Percentiles rank a stretch among this genome's conserved stretches.
Evolutionary conservation across 2,797 vertebrate species (phyloP).

Genomic region (Halcyon chelicuti): DNA sequence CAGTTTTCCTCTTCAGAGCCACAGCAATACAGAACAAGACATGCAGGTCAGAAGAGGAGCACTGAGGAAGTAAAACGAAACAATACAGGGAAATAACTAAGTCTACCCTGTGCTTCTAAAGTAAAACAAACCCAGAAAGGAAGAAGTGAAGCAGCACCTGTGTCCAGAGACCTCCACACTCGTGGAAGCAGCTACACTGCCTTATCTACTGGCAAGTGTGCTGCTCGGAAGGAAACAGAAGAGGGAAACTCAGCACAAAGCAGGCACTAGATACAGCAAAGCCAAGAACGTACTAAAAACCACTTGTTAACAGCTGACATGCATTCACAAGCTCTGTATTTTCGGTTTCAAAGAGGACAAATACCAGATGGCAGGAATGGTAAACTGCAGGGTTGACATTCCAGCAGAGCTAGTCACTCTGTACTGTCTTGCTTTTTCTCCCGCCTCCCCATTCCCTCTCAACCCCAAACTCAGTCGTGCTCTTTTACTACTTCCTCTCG

Average conservation of each 20-base stretch:
- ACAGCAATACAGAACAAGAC: constrained; percentile 79
- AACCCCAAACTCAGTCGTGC: constrained; percentile 82
- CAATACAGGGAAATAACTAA: constrained; percentile 39
- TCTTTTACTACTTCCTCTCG: constrained; percentile 94
- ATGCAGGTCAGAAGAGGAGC: constrained; percentile 80
- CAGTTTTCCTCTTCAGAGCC: constrained; percentile 73
- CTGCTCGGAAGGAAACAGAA: constrained; percentile 51
- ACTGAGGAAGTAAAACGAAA: constrained; percentile 69
- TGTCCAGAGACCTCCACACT: constrained; percentile 54
- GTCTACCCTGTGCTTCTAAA: constrained; percentile 65
- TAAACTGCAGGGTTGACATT: constrained; percentile 81
- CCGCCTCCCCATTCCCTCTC: constrained; percentile 71
- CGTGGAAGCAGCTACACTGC: constrained; percentile 42
- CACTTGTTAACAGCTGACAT: constrained; percentile 91
- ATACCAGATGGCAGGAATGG: constrained; percentile 84
- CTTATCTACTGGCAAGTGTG: constrained; percentile 46
- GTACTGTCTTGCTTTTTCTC: constrained; percentile 71
- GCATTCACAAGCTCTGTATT: constrained; percentile 90
- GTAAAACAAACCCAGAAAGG: constrained; percentile 64
- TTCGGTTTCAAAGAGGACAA: constrained; percentile 81
- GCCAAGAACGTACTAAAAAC: constrained; percentile 89
- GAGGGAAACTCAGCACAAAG: constrained; percentile 80
- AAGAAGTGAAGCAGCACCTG: constrained; percentile 69
- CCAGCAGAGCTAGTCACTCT: constrained; percentile 77
- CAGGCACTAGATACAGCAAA: constrained; percentile 88